phyloP scores from a whole-genome alignment of 2,888 invertebrate species.

The Bugula neritina region DNA sequence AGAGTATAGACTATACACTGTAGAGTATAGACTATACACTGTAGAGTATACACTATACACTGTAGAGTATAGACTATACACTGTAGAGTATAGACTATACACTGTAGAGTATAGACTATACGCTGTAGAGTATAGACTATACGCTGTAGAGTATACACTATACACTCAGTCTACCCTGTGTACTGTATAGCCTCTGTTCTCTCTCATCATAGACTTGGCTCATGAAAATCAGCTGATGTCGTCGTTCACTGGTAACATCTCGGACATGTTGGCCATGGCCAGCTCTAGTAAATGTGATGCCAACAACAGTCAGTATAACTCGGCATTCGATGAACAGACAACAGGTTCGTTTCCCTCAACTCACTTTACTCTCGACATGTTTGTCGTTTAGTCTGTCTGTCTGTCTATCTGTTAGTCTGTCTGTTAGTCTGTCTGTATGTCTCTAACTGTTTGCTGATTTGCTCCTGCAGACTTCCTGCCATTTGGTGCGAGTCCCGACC shows the following conservation, averaged over 20 bases:
- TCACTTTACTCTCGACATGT: not conserved
- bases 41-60: too few species aligned
- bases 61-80: too few species aligned
- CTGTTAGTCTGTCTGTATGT: not conserved
- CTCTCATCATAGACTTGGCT: not conserved
- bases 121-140: too few species aligned
- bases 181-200: too few species aligned
- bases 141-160: too few species aligned
- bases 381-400: too few species aligned
- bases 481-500: constrained; percentile 4
- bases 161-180: too few species aligned
- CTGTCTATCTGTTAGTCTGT: too few species aligned
- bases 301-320: constrained; percentile 4
- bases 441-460: not conserved
- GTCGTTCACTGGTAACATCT: constrained; percentile 20
- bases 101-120: too few species aligned
- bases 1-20: too few species aligned
- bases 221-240: constrained; percentile 16
- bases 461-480: not conserved
- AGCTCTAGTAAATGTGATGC: constrained; percentile 11
- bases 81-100: too few species aligned
- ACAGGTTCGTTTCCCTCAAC: not conserved
- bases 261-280: constrained; percentile 3
- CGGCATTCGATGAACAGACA: constrained; percentile 17
- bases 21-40: too few species aligned